These are phyloP conservation scores for Atherinosoma microstoma DNA, from an alignment of 2,797 vertebrate genomes.

Conservation along the genomic window DNA sequence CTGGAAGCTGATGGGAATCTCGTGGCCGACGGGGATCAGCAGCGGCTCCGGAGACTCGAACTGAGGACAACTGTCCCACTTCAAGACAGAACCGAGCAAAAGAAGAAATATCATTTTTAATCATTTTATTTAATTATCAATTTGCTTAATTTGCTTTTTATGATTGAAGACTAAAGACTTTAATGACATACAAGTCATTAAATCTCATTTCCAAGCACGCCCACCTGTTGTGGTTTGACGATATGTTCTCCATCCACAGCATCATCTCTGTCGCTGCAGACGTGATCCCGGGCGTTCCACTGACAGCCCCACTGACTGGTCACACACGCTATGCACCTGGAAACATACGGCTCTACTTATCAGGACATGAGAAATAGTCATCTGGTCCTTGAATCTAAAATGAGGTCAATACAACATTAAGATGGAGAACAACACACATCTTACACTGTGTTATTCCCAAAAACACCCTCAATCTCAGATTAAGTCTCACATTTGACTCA, in stretches of 20 bases:
- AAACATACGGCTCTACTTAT: conserved; percentile 19
- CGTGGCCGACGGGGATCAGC: conserved; percentile 78
- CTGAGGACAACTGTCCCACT: conserved; percentile 79
- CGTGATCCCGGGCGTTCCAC: conserved; percentile 86
- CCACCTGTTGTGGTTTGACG: conserved; percentile 86
- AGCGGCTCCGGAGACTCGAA: conserved; percentile 77
- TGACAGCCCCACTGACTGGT: conserved; percentile 94
- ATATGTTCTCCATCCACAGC: conserved; percentile 64
- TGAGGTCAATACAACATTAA: no score
- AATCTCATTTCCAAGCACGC: neutral
- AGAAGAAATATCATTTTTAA: no score
- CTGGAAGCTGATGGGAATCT: conserved; percentile 76
- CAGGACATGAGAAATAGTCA: neutral
- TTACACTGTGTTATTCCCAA: no score
- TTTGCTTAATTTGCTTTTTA: no score
- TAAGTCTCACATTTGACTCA: no score
- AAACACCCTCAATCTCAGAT: no score
- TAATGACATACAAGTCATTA: no score
- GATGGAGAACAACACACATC: no score
- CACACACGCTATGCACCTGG: conserved; percentile 92
- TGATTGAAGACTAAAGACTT: no score
- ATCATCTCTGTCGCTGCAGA: conserved; percentile 79
- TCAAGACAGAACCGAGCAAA: conserved; percentile 8
- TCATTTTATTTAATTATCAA: no score
- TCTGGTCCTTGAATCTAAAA: no score